Conservation (phyloP, 2,888 invertebrate species). For the Euzetes globulus region DNA sequence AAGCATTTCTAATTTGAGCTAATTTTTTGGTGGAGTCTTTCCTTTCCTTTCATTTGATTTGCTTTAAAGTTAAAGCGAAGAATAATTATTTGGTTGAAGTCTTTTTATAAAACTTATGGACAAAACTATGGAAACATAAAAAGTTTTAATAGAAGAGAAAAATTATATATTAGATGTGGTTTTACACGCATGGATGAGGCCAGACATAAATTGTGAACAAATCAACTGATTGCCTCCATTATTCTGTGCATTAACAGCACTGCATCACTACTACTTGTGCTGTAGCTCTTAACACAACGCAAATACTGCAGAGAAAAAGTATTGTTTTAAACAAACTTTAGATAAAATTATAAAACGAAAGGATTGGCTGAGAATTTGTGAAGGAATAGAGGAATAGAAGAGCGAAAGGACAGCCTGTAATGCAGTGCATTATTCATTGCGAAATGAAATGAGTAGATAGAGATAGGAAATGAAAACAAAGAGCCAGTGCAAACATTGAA, state of each 20-base stretch:
- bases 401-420: neutral
- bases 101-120: neutral
- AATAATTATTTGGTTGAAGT: conserved; percentile 4
- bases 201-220: conserved; percentile 21
- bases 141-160: conserved; percentile 14
- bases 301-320: neutral
- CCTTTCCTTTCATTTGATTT: neutral
- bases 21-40: neutral
- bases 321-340: conserved; percentile 23
- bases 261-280: conserved; percentile 2
- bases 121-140: neutral
- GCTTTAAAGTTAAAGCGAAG: neutral
- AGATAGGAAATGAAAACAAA: conserved; percentile 20
- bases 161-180: conserved; percentile 31
- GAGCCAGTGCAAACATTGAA: conserved; percentile 24
- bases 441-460: conserved; percentile 26
- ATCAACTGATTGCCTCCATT: conserved; percentile 26
- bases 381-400: neutral
- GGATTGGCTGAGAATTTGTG: conserved; percentile 14
- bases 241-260: neutral
- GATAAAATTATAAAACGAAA: conserved; percentile 16
- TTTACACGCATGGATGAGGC: conserved; percentile 25
- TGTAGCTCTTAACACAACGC: neutral
- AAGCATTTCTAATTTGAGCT: neutral
- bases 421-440: neutral